Conservation (phyloP, 2,888 invertebrate species). For the Hypomecis punctinalis region DNA sequence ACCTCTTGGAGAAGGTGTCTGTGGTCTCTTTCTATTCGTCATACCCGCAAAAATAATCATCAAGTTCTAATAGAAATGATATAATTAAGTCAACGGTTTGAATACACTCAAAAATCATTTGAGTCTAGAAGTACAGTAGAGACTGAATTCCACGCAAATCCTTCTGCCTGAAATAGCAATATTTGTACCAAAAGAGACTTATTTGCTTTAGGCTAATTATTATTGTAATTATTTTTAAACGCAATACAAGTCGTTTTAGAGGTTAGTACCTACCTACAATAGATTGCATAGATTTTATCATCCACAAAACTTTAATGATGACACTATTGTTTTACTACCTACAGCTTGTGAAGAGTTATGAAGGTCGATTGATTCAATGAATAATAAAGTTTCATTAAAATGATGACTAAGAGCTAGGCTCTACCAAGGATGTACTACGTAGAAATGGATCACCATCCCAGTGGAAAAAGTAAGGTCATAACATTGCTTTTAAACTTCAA, state of each 20-base stretch:
- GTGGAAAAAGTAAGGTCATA: no score
- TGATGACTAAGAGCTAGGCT: neutral
- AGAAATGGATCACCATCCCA: no score
- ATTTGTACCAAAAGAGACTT: neutral
- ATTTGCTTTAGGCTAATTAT: no score
- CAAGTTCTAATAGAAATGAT: no score
- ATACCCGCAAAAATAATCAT: neutral
- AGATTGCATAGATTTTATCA: neutral
- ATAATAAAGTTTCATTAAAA: slow-evolving; percentile 1
- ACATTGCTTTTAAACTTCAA: no score
- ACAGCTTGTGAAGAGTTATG: neutral
- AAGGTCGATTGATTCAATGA: slow-evolving; percentile 11
- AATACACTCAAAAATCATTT: neutral
- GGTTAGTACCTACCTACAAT: neutral
- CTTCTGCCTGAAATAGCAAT: neutral
- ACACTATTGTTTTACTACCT: slow-evolving; percentile 17
- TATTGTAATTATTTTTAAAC: no score
- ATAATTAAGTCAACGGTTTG: neutral
- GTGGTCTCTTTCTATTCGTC: neutral
- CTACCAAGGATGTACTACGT: no score
- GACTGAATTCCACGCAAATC: neutral
- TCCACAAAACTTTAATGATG: neutral
- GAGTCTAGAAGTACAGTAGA: neutral
- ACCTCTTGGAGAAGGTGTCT: slow-evolving; percentile 1
- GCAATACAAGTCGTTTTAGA: neutral